phyloP scores from a whole-genome alignment of 1,140 invertebrate species.

The Panagrolaimus sp. region DNA sequence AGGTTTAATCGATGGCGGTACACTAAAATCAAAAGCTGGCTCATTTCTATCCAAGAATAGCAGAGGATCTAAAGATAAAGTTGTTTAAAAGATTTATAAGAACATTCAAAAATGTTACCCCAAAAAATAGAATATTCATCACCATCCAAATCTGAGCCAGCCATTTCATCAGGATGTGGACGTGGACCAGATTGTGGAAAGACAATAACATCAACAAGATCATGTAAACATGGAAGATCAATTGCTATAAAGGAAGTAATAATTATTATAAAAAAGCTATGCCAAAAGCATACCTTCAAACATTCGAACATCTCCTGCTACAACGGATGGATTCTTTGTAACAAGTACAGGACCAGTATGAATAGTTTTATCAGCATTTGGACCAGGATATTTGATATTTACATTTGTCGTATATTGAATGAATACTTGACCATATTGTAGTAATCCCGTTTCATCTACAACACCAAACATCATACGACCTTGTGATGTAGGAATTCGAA shows the following conservation, averaged over 20 bases:
- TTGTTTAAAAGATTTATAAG: too few relatives aligned
- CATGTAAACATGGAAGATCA: conserved; percentile 52
- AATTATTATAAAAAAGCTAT: too few relatives aligned
- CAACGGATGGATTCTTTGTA: conserved; percentile 60
- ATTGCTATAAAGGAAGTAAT: conserved; percentile 41
- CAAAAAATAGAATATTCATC: conserved; percentile 60
- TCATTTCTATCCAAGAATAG: conserved; percentile 51
- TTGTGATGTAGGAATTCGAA: conserved; percentile 48
- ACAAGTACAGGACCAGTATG: conserved; percentile 49
- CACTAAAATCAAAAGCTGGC: conserved; percentile 55
- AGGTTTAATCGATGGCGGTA: not conserved
- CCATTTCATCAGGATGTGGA: conserved; percentile 61
- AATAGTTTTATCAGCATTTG: not conserved
- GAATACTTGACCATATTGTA: conserved; percentile 59
- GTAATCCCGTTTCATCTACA: conserved; percentile 57
- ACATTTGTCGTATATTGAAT: conserved; percentile 55
- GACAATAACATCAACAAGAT: conserved; percentile 60
- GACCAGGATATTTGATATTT: conserved; percentile 14
- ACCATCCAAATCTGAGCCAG: conserved; percentile 60
- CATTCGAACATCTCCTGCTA: conserved; percentile 60
- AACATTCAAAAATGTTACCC: too few relatives aligned
- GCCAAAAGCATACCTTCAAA: conserved; percentile 34
- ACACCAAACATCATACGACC: conserved; percentile 59
- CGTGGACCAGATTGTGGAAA: conserved; percentile 59
- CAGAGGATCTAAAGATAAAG: too few relatives aligned